Evolutionary conservation across 1,140 invertebrate genomes (phyloP).

Genomic region (Steinernema khuongi): DNA sequence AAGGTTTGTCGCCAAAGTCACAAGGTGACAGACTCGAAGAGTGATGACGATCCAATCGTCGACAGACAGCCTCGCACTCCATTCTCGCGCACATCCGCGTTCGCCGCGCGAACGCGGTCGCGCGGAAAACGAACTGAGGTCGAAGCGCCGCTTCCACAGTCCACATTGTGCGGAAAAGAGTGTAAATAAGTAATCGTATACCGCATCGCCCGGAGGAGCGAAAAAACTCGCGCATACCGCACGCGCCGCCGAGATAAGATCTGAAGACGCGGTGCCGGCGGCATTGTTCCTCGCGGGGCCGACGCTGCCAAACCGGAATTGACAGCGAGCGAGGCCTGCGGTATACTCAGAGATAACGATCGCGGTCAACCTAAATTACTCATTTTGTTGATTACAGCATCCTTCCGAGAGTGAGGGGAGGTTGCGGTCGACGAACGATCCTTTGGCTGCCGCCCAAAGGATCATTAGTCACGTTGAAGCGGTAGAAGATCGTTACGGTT

Average conservation of each 20-base stretch:
- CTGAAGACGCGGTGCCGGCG: background rate
- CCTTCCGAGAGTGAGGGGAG: background rate
- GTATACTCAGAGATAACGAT: conserved; percentile 15
- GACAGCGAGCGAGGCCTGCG: background rate
- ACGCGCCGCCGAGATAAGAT: background rate
- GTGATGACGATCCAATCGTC: conserved; percentile 3
- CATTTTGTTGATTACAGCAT: conserved; percentile 10
- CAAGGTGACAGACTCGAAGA: background rate
- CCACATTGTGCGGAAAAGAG: background rate
- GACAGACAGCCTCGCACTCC: background rate
- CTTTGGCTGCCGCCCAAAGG: background rate
- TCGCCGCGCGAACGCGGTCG: background rate
- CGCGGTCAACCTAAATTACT: conserved; percentile 16
- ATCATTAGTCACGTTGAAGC: background rate
- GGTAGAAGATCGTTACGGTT: background rate
- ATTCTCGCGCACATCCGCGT: conserved; percentile 7
- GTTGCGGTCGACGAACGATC: background rate
- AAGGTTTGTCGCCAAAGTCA: conserved; percentile 7
- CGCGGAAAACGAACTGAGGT: background rate
- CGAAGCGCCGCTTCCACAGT: background rate
- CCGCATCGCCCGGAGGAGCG: conserved; percentile 5
- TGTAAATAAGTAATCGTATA: conserved; percentile 16
- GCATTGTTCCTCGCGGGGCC: conserved; percentile 1
- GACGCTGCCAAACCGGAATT: background rate
- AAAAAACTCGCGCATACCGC: background rate